These are phyloP conservation scores for Solea solea DNA, from an alignment of 2,113 vertebrate genomes.

Conservation along the genomic window DNA sequence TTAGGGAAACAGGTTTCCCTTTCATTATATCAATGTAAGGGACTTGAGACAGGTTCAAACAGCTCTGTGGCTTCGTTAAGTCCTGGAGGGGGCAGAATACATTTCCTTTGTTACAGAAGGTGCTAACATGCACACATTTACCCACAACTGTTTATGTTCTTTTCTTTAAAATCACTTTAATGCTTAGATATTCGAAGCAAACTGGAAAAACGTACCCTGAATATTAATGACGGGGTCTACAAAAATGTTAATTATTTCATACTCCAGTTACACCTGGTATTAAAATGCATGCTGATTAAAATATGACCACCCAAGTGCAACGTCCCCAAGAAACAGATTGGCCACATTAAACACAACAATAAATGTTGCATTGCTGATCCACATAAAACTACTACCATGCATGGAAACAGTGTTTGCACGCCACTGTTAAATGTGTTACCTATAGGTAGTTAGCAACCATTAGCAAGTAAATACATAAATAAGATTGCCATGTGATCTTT, in stretches of 20 bases:
- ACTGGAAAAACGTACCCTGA: too few species aligned
- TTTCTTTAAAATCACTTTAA: too few species aligned
- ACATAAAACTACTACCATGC: neutral
- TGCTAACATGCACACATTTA: neutral
- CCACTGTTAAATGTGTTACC: neutral
- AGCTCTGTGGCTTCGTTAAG: conserved; percentile 21
- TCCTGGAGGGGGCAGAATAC: conserved; percentile 14
- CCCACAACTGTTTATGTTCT: too few species aligned
- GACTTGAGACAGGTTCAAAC: conserved; percentile 41
- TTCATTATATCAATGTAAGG: conserved; percentile 15
- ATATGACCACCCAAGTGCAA: too few species aligned
- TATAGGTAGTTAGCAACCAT: neutral
- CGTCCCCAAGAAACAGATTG: too few species aligned
- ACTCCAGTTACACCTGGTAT: too few species aligned
- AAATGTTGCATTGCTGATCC: neutral
- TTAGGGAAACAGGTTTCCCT: neutral
- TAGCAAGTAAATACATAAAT: neutral
- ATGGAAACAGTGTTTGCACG: neutral
- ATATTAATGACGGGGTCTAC: too few species aligned
- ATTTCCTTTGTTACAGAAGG: conserved; percentile 33
- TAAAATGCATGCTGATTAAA: too few species aligned
- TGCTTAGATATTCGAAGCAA: too few species aligned
- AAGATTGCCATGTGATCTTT: too few species aligned
- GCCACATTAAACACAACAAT: neutral
- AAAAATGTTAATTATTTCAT: too few species aligned